These are phyloP conservation scores for Rhynchonema sp. DNA, from an alignment of 2,888 invertebrate species.

Conservation along the genomic window DNA sequence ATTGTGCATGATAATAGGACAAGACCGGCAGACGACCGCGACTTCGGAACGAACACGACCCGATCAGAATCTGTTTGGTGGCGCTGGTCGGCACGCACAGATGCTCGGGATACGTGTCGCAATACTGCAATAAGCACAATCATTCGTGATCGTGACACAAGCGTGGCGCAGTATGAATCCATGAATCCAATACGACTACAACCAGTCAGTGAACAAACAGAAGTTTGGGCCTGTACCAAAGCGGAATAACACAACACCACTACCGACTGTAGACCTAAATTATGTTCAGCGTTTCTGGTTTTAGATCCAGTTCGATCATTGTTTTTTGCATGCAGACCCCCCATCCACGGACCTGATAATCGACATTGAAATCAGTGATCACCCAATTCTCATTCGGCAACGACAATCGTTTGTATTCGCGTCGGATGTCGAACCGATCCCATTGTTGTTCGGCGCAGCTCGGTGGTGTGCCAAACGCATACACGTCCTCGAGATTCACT, in stretches of 20 bases:
- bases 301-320: no score
- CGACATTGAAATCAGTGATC: slow-evolving; percentile 61
- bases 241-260: no score
- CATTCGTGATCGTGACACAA: no score
- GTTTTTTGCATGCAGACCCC: no score
- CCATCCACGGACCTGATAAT: slow-evolving; percentile 55
- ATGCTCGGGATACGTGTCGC: slow-evolving; percentile 88
- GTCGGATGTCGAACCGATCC: slow-evolving; percentile 21
- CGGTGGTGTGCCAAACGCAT: slow-evolving; percentile 30
- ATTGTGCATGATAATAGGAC: slow-evolving; percentile 78
- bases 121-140: slow-evolving; percentile 47
- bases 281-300: no score
- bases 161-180: no score
- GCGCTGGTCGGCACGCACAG: slow-evolving; percentile 74
- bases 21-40: slow-evolving; percentile 80
- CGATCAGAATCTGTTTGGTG: slow-evolving; percentile 59
- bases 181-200: no score
- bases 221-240: no score
- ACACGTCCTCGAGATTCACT: slow-evolving; percentile 32
- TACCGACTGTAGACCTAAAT: no score
- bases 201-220: no score
- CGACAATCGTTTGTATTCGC: slow-evolving; percentile 80
- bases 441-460: slow-evolving; percentile 10
- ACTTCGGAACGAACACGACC: slow-evolving; percentile 83
- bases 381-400: slow-evolving; percentile 85